phyloP scores from a whole-genome alignment of 2,797 vertebrate species.

The Crenuchus spilurus region DNA sequence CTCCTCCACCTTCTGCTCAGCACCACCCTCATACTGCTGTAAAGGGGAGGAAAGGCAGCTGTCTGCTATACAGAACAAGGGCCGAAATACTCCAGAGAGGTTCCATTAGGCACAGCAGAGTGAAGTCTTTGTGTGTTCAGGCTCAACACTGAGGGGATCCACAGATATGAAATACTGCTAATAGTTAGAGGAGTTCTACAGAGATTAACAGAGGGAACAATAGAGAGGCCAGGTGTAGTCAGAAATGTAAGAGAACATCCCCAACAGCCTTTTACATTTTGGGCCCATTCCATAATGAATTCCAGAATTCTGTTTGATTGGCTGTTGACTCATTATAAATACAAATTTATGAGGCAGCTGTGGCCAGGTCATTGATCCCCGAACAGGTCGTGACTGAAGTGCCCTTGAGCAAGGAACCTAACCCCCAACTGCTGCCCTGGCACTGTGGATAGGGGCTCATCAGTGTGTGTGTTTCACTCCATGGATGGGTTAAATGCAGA shows the following conservation, averaged over 20 bases:
- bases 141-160: constrained; percentile 5
- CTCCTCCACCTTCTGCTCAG: constrained; percentile 22
- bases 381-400: too few species aligned
- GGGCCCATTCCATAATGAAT: not conserved
- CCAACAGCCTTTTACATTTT: not conserved
- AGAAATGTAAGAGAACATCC: not conserved
- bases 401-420: too few species aligned
- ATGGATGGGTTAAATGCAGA: too few species aligned
- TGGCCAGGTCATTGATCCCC: too few species aligned
- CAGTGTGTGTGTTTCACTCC: too few species aligned
- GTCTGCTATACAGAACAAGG: constrained; percentile 15
- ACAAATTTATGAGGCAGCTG: too few species aligned
- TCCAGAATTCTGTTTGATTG: too few species aligned
- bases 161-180: constrained; percentile 24
- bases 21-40: constrained; percentile 27
- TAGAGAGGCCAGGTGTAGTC: not conserved
- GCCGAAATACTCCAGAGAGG: constrained; percentile 23
- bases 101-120: constrained; percentile 35
- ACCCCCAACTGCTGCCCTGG: too few species aligned
- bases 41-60: constrained; percentile 7
- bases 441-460: too few species aligned
- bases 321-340: too few species aligned
- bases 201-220: constrained; percentile 2
- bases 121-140: constrained; percentile 15
- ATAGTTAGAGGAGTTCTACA: not conserved